phyloP scores from a whole-genome alignment of 2,888 invertebrate genomes.

The Cartodere bifasciata region DNA sequence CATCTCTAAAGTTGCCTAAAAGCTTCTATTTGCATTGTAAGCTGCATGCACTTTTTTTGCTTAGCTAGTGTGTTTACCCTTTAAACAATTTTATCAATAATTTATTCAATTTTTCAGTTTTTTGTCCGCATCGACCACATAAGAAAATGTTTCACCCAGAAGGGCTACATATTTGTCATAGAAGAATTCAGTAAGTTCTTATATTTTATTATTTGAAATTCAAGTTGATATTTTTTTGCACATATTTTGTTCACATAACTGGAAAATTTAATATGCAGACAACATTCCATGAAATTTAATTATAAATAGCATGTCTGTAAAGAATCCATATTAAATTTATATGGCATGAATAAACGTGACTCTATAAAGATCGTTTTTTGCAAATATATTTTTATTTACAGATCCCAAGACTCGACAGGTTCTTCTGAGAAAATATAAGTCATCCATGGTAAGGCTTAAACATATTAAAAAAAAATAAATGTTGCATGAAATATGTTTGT shows the following conservation, averaged over 20 bases:
- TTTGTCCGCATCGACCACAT: constrained; percentile 98
- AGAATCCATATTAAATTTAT: constrained; percentile 2
- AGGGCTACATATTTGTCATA: constrained; percentile 96
- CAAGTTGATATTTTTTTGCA: too few species aligned
- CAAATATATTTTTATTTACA: constrained; percentile 41
- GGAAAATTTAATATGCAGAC: constrained; percentile 10
- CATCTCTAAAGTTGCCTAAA: constrained; percentile 47
- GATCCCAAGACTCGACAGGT: constrained; percentile 97
- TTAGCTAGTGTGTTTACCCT: constrained; percentile 6
- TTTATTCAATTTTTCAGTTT: constrained; percentile 58
- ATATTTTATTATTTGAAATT: too few species aligned
- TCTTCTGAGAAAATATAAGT: constrained; percentile 93
- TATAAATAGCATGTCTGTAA: constrained; percentile 3
- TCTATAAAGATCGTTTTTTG: not conserved
- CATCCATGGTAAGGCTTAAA: constrained; percentile 80
- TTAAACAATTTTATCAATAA: not conserved
- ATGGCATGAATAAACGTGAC: constrained; percentile 1
- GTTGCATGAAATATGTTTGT: too few species aligned
- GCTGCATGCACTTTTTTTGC: constrained; percentile 14
- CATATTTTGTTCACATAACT: too few species aligned
- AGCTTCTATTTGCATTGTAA: constrained; percentile 34
- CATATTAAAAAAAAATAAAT: too few species aligned
- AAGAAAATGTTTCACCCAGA: constrained; percentile 98
- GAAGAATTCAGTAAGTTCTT: constrained; percentile 96
- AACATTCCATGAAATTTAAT: constrained; percentile 11